These are phyloP conservation scores for Tetranychus truncatus DNA, from an alignment of 2,888 invertebrate genomes.

Conservation along the genomic window DNA sequence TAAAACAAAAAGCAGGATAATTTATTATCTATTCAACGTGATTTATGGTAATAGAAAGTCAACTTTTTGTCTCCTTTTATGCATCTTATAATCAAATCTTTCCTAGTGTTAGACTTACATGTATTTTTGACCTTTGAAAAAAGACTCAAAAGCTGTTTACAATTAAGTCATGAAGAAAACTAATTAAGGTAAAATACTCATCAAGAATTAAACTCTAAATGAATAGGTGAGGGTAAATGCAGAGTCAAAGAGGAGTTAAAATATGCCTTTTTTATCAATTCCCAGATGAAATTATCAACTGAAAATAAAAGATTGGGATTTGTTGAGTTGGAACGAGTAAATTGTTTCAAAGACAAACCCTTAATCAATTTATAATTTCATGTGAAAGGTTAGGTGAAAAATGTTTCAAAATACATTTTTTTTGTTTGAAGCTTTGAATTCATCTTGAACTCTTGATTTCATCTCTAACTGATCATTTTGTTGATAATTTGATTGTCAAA, in stretches of 20 bases:
- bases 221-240: too few species aligned
- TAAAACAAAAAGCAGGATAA: neutral
- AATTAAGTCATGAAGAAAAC: neutral
- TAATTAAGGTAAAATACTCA: neutral
- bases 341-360: neutral
- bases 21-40: too few species aligned
- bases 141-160: neutral
- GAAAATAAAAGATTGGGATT: neutral
- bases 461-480: too few species aligned
- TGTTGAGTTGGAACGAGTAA: neutral
- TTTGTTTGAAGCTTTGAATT: too few species aligned
- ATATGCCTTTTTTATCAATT: neutral
- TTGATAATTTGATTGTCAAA: too few species aligned
- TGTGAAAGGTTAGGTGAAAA: neutral
- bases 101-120: too few species aligned
- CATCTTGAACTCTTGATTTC: too few species aligned
- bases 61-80: too few species aligned
- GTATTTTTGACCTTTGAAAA: neutral
- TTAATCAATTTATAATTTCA: neutral
- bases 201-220: neutral
- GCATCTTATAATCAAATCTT: too few species aligned
- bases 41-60: too few species aligned
- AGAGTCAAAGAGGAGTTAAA: too few species aligned
- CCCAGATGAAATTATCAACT: neutral
- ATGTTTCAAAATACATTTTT: neutral